These are phyloP conservation scores for Tokudaia tokunoshimensis DNA, from an alignment of 2,797 vertebrate species.

Conservation along the genomic window DNA sequence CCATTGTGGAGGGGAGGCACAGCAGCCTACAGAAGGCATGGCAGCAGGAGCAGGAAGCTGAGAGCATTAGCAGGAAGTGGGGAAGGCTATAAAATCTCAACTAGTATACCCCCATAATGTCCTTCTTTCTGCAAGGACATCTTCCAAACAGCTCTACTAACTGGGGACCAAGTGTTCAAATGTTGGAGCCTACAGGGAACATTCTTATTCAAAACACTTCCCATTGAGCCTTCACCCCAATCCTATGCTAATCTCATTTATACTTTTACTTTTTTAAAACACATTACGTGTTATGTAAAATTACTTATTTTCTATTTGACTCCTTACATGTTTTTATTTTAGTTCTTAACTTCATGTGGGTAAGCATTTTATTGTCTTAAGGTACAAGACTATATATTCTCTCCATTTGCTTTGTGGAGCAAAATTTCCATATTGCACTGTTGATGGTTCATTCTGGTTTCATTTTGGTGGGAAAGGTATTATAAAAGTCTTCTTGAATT, in stretches of 20 bases:
- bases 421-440: not conserved
- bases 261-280: not conserved
- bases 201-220: not conserved
- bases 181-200: not conserved
- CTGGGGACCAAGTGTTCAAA: not conserved
- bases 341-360: not conserved
- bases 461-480: not conserved
- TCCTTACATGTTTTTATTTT: not conserved
- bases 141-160: not conserved
- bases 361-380: not conserved
- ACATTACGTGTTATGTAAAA: not conserved
- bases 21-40: not conserved
- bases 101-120: not conserved
- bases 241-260: not conserved
- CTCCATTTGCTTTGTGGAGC: not conserved
- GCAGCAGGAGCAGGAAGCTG: not conserved
- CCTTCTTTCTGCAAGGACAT: not conserved
- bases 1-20: not conserved
- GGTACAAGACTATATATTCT: not conserved
- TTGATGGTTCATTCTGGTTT: rapidly evolving
- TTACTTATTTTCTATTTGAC: not conserved
- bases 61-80: not conserved
- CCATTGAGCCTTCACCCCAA: not conserved
- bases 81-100: not conserved
- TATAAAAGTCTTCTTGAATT: not conserved